Conservation (phyloP, 2,113 vertebrate genomes). For the Elgaria multicarinata region DNA sequence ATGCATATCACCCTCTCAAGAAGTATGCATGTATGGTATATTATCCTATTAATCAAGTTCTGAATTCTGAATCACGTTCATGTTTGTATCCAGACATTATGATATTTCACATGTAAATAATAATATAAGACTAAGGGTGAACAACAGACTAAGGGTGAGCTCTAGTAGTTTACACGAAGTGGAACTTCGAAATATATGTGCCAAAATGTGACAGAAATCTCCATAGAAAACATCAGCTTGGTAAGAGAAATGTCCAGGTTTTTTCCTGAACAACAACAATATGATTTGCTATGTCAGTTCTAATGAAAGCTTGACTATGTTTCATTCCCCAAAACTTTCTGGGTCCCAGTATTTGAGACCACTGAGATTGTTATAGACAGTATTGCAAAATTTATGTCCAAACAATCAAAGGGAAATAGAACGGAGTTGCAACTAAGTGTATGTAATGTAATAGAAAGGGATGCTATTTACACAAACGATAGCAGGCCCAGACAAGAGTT, state of each 20-base stretch:
- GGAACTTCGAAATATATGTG: constrained; percentile 15
- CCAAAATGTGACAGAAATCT: constrained; percentile 39
- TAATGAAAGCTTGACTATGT: background rate
- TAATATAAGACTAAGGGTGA: background rate
- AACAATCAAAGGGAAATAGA: background rate
- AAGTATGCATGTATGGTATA: background rate
- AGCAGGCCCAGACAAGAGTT: background rate
- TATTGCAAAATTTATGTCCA: constrained; percentile 11
- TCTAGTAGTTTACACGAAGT: background rate
- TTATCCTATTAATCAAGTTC: background rate
- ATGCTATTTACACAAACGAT: background rate
- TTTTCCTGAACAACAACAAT: background rate
- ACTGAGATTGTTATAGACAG: background rate
- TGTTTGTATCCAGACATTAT: background rate
- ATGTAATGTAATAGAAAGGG: background rate
- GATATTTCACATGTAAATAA: background rate
- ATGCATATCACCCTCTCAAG: background rate
- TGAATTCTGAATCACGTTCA: background rate
- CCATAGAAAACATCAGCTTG: constrained; percentile 46
- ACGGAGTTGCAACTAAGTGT: background rate
- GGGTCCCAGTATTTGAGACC: constrained; percentile 17
- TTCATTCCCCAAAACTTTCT: background rate
- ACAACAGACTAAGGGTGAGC: background rate
- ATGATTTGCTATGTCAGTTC: constrained; percentile 31
- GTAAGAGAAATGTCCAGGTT: constrained; percentile 19